Percentiles rank a stretch among this genome's conserved stretches.
phyloP scores from a whole-genome alignment of 1,140 invertebrate genomes.

The Steinernema khuongi region DNA sequence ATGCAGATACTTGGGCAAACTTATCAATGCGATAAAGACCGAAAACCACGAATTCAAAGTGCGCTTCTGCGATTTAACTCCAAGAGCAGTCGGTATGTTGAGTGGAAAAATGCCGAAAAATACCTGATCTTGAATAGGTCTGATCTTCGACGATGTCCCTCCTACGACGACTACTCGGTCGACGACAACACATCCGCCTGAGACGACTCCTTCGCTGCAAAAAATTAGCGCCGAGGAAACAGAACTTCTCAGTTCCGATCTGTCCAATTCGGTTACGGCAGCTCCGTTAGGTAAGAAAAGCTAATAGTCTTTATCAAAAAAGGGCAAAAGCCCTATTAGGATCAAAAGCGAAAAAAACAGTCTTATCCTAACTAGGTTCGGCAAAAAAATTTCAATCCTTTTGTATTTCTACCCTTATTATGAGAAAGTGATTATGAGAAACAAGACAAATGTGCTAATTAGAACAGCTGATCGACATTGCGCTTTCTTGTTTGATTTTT shows the following conservation, averaged over 20 bases:
- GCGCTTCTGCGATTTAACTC: constrained; percentile 37
- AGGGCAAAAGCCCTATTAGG: too few species aligned
- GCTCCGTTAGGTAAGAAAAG: background rate
- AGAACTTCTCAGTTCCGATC: background rate
- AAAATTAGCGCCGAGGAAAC: background rate
- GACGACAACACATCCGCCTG: constrained; percentile 9
- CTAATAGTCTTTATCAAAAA: too few species aligned
- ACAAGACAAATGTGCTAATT: too few species aligned
- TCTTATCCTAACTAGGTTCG: too few species aligned
- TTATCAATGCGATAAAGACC: constrained; percentile 32
- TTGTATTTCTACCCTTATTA: too few species aligned
- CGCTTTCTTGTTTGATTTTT: too few species aligned
- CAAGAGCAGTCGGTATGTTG: constrained; percentile 30
- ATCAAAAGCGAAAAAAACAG: too few species aligned
- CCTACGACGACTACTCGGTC: constrained; percentile 9
- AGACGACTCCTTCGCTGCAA: background rate
- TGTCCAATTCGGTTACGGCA: background rate
- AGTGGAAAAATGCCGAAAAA: background rate
- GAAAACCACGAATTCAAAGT: constrained; percentile 32
- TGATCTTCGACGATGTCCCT: constrained; percentile 15
- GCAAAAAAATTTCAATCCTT: too few species aligned
- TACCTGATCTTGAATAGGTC: background rate
- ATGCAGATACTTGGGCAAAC: constrained; percentile 31
- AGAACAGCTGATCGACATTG: too few species aligned
- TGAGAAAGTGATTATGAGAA: too few species aligned